Conservation (phyloP, 2,113 vertebrate species). For the Hipposideros armiger region DNA sequence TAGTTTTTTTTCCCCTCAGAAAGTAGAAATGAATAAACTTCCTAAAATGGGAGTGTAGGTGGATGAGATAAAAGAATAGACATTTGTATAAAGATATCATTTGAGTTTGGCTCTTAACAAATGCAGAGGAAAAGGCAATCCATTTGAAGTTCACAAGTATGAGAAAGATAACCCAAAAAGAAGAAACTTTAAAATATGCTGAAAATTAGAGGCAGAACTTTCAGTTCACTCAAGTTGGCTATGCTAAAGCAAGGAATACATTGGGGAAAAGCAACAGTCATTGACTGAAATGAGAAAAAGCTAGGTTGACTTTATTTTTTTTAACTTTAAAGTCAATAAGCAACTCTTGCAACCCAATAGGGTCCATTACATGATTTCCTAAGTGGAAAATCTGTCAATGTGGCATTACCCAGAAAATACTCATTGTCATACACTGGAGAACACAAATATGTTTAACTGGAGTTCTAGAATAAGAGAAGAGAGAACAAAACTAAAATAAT, state of each 20-base stretch:
- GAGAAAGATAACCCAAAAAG: background rate
- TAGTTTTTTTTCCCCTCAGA: background rate
- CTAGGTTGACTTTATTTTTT: background rate
- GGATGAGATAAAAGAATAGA: conserved; percentile 1
- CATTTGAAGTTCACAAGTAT: background rate
- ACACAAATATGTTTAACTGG: background rate
- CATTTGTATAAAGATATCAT: conserved; percentile 4
- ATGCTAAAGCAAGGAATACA: background rate
- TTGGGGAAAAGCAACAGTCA: background rate
- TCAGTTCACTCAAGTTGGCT: conserved; percentile 10
- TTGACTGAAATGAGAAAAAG: background rate
- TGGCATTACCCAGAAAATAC: background rate
- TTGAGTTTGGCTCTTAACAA: conserved; percentile 26
- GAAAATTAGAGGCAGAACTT: conserved; percentile 6
- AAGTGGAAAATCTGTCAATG: background rate
- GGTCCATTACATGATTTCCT: background rate
- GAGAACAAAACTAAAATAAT: background rate
- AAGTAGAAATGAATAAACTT: conserved; percentile 39
- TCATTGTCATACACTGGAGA: background rate
- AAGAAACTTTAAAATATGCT: background rate
- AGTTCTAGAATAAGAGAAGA: background rate
- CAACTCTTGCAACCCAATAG: background rate
- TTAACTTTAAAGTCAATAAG: conserved; percentile 18
- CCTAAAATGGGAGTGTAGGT: background rate
- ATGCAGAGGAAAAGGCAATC: background rate